Percentiles rank a stretch among this genome's conserved stretches.
Evolutionary conservation across 35 echinoderm and acorn worm genomes (phyloP).

Genomic region (Diadema setosum): DNA sequence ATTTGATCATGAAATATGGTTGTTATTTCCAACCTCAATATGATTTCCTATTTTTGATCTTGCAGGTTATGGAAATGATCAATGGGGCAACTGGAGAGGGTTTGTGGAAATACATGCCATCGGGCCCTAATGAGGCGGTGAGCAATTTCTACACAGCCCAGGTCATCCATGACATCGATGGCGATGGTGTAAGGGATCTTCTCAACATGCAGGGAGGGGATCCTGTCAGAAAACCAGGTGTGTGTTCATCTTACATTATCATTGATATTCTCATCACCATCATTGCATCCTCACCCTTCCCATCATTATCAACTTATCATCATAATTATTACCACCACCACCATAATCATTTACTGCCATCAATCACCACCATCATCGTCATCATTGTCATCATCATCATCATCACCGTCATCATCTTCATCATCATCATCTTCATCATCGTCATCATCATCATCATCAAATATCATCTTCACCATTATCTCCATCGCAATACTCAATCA

Average conservation of each 20-base stretch:
- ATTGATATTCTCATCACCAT: not conserved
- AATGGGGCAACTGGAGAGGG: constrained; percentile 59
- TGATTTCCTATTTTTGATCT: not conserved
- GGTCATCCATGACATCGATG: constrained; percentile 78
- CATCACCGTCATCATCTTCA: not conserved
- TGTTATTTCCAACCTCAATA: too few relatives aligned
- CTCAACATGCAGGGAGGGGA: constrained; percentile 91
- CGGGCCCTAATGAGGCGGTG: constrained; percentile 29
- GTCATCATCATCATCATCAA: too few relatives aligned
- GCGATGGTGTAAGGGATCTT: constrained; percentile 72
- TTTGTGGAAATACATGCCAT: constrained; percentile 66
- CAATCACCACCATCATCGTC: not conserved
- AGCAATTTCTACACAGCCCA: constrained; percentile 95
- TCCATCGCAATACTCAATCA: too few relatives aligned
- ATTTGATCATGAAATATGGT: too few relatives aligned
- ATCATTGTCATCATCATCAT: not conserved
- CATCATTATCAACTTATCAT: not conserved
- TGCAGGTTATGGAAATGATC: constrained; percentile 65
- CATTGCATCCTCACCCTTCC: not conserved
- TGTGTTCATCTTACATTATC: not conserved
- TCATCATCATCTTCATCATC: not conserved
- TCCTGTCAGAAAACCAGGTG: constrained; percentile 83
- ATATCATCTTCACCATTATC: too few relatives aligned
- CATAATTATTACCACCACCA: not conserved
- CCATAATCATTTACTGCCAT: too few relatives aligned